Evolutionary conservation across 2,113 vertebrate genomes (phyloP), one percentile per base, ranked within the genome.

Genomic region (Pipa parva): DNA sequence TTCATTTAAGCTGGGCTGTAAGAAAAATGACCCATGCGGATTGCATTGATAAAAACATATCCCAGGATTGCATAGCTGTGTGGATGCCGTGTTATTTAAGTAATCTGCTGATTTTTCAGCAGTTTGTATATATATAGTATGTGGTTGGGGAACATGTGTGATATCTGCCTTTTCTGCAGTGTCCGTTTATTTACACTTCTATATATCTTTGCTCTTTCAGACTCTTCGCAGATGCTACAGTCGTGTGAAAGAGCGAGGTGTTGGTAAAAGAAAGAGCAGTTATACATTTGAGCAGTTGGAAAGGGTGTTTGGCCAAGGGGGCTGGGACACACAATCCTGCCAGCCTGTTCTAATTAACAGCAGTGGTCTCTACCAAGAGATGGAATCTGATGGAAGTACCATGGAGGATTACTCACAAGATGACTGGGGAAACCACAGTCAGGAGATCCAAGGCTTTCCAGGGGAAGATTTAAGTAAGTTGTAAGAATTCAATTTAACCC

Each of bases 281-380:
- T 99, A 99, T 85, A 97, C 97, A 0, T 92, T 99, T 6, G 95
- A 99, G 58, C 97, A 99, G 90, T 92, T 99, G 89, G 97, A 99
- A 87, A 95, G 97, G 78, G 97, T 99, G 72, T 99, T 99, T 29
- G 97, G 97, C 27, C 95, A 97, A 80, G 95, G 95, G 26, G 95
- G 95, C 83, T 99, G 97, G 97, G 97, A 99, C 73, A 92, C 95
- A 59, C 95, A 97, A 81, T 91, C 90, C 84, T 98, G 94, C 77
- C 95, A 97, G 73, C 97, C 97, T 0, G 97, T 99, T 72, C 89
- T 99, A 73, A 99, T 99, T 85, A 98, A 99, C 90, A 98, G 95
- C 89, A 98, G 94, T 0, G 97, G 97, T 29, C 78, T 99, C 70
- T 99, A 99, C 78, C 97, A 98, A 87, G 97, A 98, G 81, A 92